phyloP scores from a whole-genome alignment of 2,113 vertebrate genomes.

The Sorex araneus region DNA sequence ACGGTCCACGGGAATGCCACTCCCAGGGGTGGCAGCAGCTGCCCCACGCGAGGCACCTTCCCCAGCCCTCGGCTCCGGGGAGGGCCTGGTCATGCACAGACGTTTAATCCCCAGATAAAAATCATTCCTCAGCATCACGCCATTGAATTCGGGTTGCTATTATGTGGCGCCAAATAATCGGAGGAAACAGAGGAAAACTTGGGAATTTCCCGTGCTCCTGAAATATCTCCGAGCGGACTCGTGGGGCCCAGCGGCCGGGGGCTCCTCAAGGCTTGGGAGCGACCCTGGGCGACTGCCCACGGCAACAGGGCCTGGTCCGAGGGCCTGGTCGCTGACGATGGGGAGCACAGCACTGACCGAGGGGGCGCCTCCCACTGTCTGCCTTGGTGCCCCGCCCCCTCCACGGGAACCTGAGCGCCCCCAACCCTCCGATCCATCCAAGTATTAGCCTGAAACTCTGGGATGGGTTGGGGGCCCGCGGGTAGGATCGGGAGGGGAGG shows the following conservation, averaged over 20 bases:
- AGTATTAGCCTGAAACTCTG: no score
- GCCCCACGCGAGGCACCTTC: neutral
- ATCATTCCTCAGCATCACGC: slow-evolving; percentile 76
- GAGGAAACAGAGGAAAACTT: slow-evolving; percentile 85
- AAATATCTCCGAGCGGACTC: slow-evolving; percentile 77
- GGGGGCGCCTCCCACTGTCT: neutral
- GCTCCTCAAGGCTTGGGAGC: neutral
- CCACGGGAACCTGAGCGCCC: neutral
- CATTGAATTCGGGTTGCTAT: slow-evolving; percentile 83
- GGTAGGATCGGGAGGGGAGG: neutral
- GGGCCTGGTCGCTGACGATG: fast-evolving
- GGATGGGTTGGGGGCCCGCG: no score
- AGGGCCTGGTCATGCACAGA: slow-evolving; percentile 75
- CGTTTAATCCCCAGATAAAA: slow-evolving; percentile 83
- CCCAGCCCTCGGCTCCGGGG: neutral
- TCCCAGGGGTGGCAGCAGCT: no score
- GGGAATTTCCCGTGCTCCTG: slow-evolving; percentile 86
- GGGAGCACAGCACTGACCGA: neutral
- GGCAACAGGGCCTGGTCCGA: neutral
- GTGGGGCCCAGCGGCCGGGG: neutral
- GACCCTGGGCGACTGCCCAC: neutral
- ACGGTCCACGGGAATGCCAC: no score
- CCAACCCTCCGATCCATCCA: neutral
- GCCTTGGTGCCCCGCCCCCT: slow-evolving; percentile 55
- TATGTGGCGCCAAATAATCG: slow-evolving; percentile 81